Base-by-base conservation (phyloP, 2,888 invertebrate genomes). In the Amiota communis region DNA sequence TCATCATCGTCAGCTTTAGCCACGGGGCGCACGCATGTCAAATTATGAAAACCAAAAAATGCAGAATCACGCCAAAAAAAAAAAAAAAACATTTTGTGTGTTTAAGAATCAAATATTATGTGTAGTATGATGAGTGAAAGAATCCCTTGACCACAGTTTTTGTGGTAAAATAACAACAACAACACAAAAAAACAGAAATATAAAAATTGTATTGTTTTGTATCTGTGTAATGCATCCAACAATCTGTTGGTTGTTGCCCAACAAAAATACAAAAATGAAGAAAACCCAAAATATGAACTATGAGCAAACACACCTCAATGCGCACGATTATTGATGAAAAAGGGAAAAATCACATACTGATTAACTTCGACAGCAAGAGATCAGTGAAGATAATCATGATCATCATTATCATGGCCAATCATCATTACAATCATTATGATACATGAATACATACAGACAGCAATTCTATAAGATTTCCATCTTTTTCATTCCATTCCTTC, bases 1-100 rank as follows among this genome's bases (percentile, higher is more conserved):
- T 85, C 86, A 85, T 86, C 86, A 87, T 87, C 83, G 79, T 86
- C 85, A 82, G 87, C 81, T 82, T 85, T 80, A 80, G 81, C 87
- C 82, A 83, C 85, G 86, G 87, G 87, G 84, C 85, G 86, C 87
- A 85, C 83, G 87, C 87, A 85, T 84, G 87, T 87, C 87, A 86
- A 86, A 86, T 86, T 87, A 86, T 86, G 77, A 82, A 80, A 57
- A 59, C 36, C 4, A 51, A 79, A 79, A 84, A 86, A 82, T 81
- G 86, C 85, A 83, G 80, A 83, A 80, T 86, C 85, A 86, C 81
- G 83, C 77, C 48, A 76, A 81, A 79, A 76, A 69, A 78, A 47
- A 76, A 81, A 79, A 76, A 69, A 78, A 75, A 36, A 36, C 36
- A 36, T 36, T 36, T 36, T 36, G 36, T 36, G 36, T 36, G 36